A percentile compares a stretch with the other conserved stretches of the same genome.
Conservation (phyloP, 2,888 invertebrate species). For the Hydrotaea diabolus region DNA sequence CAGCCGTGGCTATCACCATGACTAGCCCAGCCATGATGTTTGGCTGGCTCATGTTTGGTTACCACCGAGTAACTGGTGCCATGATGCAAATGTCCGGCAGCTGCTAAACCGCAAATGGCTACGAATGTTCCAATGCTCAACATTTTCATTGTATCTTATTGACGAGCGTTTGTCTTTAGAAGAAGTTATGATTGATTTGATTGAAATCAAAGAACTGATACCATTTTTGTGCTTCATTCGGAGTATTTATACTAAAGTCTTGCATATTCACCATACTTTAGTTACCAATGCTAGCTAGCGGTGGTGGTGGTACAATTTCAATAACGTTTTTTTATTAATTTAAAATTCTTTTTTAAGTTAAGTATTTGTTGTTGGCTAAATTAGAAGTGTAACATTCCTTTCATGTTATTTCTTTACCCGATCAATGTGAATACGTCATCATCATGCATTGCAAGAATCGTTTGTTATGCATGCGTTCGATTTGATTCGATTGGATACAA, state of each 20-base stretch:
- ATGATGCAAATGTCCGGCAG: constrained; percentile 70
- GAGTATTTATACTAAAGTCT: constrained; percentile 54
- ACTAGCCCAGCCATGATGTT: constrained; percentile 43
- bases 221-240: constrained; percentile 45
- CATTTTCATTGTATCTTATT: constrained; percentile 49
- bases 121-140: constrained; percentile 47
- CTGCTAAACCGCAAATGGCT: constrained; percentile 67
- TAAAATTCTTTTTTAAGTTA: background rate
- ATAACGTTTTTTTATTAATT: background rate
- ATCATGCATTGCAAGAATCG: too few species aligned
- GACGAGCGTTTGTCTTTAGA: background rate
- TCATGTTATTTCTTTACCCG: background rate
- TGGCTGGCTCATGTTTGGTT: constrained; percentile 74
- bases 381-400: constrained; percentile 35
- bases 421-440: too few species aligned
- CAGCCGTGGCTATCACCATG: constrained; percentile 66
- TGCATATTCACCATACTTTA: too few species aligned
- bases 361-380: background rate
- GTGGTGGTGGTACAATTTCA: background rate
- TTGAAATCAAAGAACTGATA: constrained; percentile 52
- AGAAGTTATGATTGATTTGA: constrained; percentile 14
- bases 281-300: too few species aligned
- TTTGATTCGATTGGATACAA: too few species aligned
- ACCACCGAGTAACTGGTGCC: constrained; percentile 73
- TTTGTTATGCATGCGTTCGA: too few species aligned